Evolutionary conservation across 2,797 vertebrate species (phyloP), one percentile per base, ranked within the genome.

Genomic region (Helarctos malayanus): DNA sequence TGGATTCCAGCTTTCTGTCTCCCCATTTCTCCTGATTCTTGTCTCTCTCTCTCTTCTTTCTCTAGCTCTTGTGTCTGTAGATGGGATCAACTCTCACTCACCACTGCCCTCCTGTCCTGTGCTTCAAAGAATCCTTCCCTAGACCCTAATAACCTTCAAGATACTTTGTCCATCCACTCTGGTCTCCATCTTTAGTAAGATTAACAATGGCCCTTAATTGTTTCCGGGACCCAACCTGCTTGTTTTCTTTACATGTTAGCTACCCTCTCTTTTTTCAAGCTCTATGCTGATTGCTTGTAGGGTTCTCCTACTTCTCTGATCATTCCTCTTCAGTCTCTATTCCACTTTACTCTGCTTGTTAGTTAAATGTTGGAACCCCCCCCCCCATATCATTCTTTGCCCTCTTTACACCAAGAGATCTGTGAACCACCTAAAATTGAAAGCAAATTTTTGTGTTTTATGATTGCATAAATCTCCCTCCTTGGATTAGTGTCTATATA

Each of bases 351-450:
- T 68, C 25, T 52, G 47, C 35, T 89, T 86, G 49, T 41, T 87
- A 15, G 38, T 63, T 71, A 78, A 92, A 97, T 82, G 25, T 35
- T 97, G 82, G 49, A 27, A n/a, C 21, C 7, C 9, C 14, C 16
- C 3, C 11, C 14, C 11, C 47, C 32, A 84, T 75, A 59, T 76
- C 52, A 85, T 93, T 96, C 52, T 86, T 76, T 63, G 45, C 65
- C 19, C 32, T 89, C 38, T 81, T 89, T 95, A 56, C 35, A 88
- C 7, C 29, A 63, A 63, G 32, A 80, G 16, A 41, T 87, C 45
- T 95, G 47, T 90, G 94, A 93, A 76, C 11, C 10, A 79, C 11
- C 82, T 93, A 87, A 96, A 93, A 85, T 27, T 52, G 86, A 95
- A 96, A 92, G 47, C 49, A 85, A 76, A n/a, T 25, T 65, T 94